Conservation (phyloP, 2,888 invertebrate genomes). For the Piscicola geometra region DNA sequence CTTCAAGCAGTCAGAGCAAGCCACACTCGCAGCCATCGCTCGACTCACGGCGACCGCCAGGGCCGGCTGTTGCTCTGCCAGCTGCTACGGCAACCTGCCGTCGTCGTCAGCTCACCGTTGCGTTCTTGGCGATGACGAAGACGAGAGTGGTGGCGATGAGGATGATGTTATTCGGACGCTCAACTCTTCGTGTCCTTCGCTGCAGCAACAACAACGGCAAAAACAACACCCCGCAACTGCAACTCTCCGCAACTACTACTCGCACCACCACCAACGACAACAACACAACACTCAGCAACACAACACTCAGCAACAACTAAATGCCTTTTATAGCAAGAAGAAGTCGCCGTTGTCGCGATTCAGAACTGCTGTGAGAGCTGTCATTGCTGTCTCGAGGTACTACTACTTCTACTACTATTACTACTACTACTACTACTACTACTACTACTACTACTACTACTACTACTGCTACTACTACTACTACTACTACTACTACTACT, state of each 20-base stretch:
- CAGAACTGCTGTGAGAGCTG: conserved; percentile 29
- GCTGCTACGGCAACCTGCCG: background rate
- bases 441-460: background rate
- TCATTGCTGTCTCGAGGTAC: conserved; percentile 16
- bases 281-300: background rate
- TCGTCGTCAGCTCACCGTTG: background rate
- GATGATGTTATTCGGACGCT: background rate
- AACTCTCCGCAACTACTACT: background rate
- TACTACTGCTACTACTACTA: background rate
- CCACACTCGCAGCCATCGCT: conserved; percentile 57
- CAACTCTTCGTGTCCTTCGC: conserved; percentile 7
- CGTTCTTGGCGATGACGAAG: background rate
- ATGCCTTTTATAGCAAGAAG: no score
- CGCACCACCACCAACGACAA: no score
- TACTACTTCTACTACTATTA: background rate
- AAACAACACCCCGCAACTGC: background rate
- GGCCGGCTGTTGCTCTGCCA: background rate
- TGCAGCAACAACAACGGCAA: background rate
- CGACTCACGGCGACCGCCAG: conserved; percentile 48
- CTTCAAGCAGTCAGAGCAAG: conserved; percentile 58
- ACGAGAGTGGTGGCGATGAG: background rate
- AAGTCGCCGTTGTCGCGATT: conserved; percentile 18
- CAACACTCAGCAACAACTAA: no score
- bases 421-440: background rate
- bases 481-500: background rate